phyloP scores from a whole-genome alignment of 2,113 vertebrate genomes.

The Toxotes chatareus region DNA sequence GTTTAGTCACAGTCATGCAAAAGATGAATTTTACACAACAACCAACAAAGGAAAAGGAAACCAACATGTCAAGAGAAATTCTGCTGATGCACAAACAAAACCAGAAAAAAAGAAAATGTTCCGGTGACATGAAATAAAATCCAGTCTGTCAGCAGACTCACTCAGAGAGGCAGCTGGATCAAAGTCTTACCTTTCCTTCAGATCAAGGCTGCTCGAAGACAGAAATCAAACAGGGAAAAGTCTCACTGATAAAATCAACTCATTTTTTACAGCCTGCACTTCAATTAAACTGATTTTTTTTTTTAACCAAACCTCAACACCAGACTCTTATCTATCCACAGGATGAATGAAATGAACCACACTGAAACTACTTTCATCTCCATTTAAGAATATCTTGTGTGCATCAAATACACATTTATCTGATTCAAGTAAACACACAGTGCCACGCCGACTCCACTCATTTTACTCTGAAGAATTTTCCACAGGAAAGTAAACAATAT shows the following conservation, averaged over 20 bases:
- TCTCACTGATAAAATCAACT: slow-evolving; percentile 32
- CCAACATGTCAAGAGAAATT: neutral
- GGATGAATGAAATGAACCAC: neutral
- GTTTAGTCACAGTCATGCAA: neutral
- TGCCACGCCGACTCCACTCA: neutral
- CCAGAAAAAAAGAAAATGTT: neutral
- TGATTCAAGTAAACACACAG: neutral
- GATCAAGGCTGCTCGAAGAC: slow-evolving; percentile 87
- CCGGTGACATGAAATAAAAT: slow-evolving; percentile 24
- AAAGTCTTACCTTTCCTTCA: slow-evolving; percentile 89
- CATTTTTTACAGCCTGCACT: slow-evolving; percentile 2
- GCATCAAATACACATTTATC: neutral
- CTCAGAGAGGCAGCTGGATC: slow-evolving; percentile 5
- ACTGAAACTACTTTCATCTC: neutral
- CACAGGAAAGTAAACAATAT: neutral
- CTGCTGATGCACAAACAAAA: neutral
- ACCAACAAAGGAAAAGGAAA: neutral
- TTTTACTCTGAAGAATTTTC: neutral
- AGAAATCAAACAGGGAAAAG: slow-evolving; percentile 74
- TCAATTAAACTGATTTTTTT: neutral
- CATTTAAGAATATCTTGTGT: neutral
- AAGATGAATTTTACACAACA: neutral
- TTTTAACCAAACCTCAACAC: neutral
- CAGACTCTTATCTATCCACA: neutral
- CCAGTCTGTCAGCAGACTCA: neutral